Percentiles rank a stretch among this genome's conserved stretches.
Conservation (phyloP, 2,888 invertebrate species). For the Chrysolina americana region DNA sequence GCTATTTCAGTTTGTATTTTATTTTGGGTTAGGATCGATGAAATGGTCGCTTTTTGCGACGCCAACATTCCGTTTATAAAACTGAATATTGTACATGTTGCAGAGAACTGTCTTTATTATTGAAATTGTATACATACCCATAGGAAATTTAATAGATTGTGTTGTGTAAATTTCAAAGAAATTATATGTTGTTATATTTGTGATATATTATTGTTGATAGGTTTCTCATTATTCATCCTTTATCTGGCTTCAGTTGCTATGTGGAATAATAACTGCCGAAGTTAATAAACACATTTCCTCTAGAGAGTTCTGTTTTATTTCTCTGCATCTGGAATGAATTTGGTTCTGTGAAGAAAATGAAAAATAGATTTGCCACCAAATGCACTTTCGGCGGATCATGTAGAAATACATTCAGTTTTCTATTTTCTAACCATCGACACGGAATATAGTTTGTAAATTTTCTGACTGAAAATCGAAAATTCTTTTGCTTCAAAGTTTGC, state of each 20-base stretch:
- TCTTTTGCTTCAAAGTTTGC: too few relatives aligned
- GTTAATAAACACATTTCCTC: constrained; percentile 33
- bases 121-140: constrained; percentile 9
- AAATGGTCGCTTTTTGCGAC: not conserved
- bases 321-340: not conserved
- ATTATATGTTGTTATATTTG: constrained; percentile 34
- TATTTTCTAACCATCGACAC: too few relatives aligned
- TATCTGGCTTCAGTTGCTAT: constrained; percentile 29
- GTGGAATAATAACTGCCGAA: constrained; percentile 39
- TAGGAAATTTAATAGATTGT: constrained; percentile 5
- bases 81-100: too few relatives aligned
- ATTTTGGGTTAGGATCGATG: not conserved
- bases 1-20: not conserved
- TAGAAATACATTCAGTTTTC: too few relatives aligned
- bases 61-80: constrained; percentile 1
- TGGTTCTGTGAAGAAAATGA: too few relatives aligned
- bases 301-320: not conserved
- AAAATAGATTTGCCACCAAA: too few relatives aligned
- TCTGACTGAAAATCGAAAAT: too few relatives aligned
- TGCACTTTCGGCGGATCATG: too few relatives aligned
- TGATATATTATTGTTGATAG: constrained; percentile 34
- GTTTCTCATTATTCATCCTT: constrained; percentile 29
- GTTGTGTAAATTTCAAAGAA: constrained; percentile 16
- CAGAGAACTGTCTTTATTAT: not conserved
- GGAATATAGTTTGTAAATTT: too few relatives aligned